These are phyloP conservation scores for Hycleus cichorii DNA, from an alignment of 1,140 invertebrate species.

Conservation along the genomic window DNA sequence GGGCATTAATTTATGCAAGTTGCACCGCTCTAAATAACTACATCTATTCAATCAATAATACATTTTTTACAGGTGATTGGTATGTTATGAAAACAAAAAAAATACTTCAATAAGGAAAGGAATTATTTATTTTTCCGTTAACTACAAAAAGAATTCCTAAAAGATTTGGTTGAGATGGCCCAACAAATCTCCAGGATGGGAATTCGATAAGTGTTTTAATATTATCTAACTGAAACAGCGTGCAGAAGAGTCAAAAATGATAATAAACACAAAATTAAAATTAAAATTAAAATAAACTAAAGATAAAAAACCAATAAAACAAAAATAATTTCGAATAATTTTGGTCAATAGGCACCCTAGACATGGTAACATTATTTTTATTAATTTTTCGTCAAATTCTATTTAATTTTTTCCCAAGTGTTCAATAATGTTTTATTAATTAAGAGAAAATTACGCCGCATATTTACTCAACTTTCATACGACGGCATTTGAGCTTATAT, in stretches of 20 bases:
- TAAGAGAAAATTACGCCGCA: constrained; percentile 3
- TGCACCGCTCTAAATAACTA: no score
- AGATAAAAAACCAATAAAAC: no score
- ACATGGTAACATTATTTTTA: constrained; percentile 19
- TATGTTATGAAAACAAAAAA: no score
- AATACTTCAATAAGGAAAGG: constrained; percentile 3
- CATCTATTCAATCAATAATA: no score
- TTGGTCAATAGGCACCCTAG: constrained; percentile 25
- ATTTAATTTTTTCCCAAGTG: no score
- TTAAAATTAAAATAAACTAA: no score
- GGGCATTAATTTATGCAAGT: no score
- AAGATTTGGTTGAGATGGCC: constrained; percentile 1
- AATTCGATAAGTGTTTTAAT: constrained; percentile 9
- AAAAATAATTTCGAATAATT: constrained; percentile 11
- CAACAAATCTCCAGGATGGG: not conserved
- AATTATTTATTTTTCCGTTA: constrained; percentile 11
- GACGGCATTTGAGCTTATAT: constrained; percentile 30
- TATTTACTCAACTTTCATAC: constrained; percentile 21
- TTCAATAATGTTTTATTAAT: no score
- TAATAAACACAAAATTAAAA: not conserved
- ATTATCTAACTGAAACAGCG: constrained; percentile 12
- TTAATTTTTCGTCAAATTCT: no score
- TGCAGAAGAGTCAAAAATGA: constrained; percentile 7
- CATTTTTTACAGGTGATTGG: no score
- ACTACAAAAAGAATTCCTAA: constrained; percentile 4